These are phyloP conservation scores for Ichneumon xanthorius DNA, from an alignment of 2,888 invertebrate species.

Conservation along the genomic window DNA sequence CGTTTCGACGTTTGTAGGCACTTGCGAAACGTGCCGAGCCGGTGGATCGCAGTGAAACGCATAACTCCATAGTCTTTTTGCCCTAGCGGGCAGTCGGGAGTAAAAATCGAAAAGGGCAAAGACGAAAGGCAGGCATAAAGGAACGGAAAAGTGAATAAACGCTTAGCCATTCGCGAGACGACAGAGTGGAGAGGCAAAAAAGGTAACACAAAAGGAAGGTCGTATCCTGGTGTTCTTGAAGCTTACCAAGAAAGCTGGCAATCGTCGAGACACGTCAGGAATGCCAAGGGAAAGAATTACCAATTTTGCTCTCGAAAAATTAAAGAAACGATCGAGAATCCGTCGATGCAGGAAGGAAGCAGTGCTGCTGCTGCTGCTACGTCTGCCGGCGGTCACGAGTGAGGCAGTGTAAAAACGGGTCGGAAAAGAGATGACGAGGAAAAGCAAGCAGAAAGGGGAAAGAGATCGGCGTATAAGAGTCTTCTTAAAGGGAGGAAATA, in stretches of 20 bases:
- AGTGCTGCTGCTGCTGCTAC: slow-evolving; percentile 12
- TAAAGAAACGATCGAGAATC: slow-evolving; percentile 70
- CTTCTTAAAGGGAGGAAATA: slow-evolving; percentile 68
- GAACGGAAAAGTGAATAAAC: slow-evolving; percentile 11
- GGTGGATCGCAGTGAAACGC: too few relatives aligned
- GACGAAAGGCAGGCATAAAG: background rate
- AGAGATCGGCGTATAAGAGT: slow-evolving; percentile 29
- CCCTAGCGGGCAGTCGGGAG: too few relatives aligned
- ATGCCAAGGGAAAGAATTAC: slow-evolving; percentile 69
- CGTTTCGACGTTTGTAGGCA: too few relatives aligned
- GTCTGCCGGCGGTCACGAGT: slow-evolving; percentile 40
- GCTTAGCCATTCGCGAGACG: slow-evolving; percentile 6
- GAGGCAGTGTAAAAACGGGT: slow-evolving; percentile 21
- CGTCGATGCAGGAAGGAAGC: slow-evolving; percentile 56
- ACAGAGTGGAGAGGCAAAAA: slow-evolving; percentile 62
- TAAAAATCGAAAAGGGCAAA: slow-evolving; percentile 1
- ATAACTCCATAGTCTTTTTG: too few relatives aligned
- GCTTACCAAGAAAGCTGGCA: slow-evolving; percentile 35
- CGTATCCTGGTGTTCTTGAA: slow-evolving; percentile 7
- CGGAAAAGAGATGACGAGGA: background rate
- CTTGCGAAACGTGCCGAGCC: too few relatives aligned
- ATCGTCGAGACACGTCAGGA: slow-evolving; percentile 26
- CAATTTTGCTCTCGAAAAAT: slow-evolving; percentile 71
- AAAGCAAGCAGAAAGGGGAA: slow-evolving; percentile 10
- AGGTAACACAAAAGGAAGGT: slow-evolving; percentile 17